phyloP scores from a whole-genome alignment of 2,888 invertebrate genomes.

The Actias luna region DNA sequence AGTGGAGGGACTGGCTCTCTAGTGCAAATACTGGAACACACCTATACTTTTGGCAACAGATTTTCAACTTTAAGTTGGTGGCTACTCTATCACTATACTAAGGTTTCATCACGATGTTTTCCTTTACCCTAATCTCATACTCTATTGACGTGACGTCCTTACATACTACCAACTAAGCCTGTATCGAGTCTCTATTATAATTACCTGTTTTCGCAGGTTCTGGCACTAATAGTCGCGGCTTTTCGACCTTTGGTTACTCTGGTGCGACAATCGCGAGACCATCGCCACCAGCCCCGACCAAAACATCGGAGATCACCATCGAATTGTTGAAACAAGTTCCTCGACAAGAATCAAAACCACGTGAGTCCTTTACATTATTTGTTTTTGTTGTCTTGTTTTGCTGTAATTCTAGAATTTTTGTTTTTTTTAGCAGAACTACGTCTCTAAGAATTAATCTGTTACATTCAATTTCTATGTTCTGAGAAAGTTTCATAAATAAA shows the following conservation, averaged over 20 bases:
- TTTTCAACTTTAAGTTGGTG: no score
- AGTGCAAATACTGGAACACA: no score
- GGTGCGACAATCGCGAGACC: constrained; percentile 67
- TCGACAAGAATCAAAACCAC: constrained; percentile 53
- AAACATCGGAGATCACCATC: constrained; percentile 68
- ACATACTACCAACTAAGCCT: no score
- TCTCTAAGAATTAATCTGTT: not conserved
- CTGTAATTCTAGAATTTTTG: not conserved
- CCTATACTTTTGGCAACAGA: no score
- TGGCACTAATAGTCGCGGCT: constrained; percentile 66
- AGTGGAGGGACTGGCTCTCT: no score
- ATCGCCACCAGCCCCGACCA: constrained; percentile 61
- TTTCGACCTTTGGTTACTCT: constrained; percentile 75
- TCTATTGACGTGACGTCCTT: no score
- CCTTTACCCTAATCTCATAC: no score
- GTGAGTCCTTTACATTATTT: constrained; percentile 38
- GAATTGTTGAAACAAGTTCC: constrained; percentile 64
- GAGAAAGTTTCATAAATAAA: not conserved
- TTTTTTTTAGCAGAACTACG: no score
- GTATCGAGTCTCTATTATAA: no score
- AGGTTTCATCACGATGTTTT: no score
- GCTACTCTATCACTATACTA: no score
- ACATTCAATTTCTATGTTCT: not conserved
- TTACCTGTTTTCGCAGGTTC: constrained; percentile 41
- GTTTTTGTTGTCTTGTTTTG: no score